phyloP scores from a whole-genome alignment of 1,140 invertebrate species.

The Octopus bimaculoides region DNA sequence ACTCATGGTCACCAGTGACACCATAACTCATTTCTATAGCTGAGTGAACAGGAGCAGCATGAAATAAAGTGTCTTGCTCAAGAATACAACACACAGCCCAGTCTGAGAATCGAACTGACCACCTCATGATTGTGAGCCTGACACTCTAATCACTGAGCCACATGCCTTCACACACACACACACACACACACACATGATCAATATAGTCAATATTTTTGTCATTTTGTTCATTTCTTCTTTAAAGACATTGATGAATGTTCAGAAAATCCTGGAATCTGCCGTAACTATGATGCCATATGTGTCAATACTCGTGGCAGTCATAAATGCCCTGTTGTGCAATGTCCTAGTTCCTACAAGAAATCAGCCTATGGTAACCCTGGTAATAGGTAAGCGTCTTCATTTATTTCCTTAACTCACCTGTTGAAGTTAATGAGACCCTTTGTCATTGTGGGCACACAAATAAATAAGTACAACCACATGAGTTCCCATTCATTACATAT shows the following conservation, averaged over 20 bases:
- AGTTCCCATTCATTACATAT: not conserved
- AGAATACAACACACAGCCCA: too few relatives aligned
- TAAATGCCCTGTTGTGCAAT: constrained; percentile 81
- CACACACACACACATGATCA: not conserved
- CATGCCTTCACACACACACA: too few relatives aligned
- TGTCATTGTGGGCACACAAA: too few relatives aligned
- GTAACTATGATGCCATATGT: constrained; percentile 73
- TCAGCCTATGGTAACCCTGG: constrained; percentile 26
- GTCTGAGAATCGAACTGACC: too few relatives aligned
- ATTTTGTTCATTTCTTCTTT: constrained; percentile 18
- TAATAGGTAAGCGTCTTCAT: not conserved
- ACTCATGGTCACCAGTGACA: too few relatives aligned
- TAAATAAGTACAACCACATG: too few relatives aligned
- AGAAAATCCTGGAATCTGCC: constrained; percentile 37
- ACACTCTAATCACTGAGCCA: too few relatives aligned
- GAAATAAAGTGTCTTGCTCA: too few relatives aligned
- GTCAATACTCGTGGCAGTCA: constrained; percentile 86
- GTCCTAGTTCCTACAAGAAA: constrained; percentile 63
- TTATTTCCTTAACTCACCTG: not conserved
- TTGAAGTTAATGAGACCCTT: too few relatives aligned
- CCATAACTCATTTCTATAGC: too few relatives aligned
- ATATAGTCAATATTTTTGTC: not conserved
- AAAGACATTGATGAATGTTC: constrained; percentile 79
- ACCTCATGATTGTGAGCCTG: too few relatives aligned
- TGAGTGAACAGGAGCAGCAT: too few relatives aligned